Conservation (phyloP, 2,888 invertebrate genomes). For the Nasonovia ribisnigri region DNA sequence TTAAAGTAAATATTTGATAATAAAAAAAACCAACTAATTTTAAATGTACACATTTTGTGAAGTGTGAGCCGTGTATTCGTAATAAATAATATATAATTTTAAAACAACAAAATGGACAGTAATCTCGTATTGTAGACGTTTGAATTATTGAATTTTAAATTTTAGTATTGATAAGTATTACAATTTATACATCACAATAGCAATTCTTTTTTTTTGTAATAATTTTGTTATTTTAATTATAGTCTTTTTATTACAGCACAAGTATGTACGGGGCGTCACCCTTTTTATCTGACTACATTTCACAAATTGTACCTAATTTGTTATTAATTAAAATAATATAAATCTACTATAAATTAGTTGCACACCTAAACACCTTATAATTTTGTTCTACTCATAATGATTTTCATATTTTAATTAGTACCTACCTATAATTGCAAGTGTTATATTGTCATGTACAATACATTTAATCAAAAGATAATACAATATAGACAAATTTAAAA, state of each 20-base stretch:
- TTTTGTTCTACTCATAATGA: not conserved
- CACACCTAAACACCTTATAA: not conserved
- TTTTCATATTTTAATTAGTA: not conserved
- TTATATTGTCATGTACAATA: not conserved
- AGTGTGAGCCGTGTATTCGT: not conserved
- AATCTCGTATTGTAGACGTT: not conserved
- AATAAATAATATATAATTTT: no score
- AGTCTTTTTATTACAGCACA: not conserved
- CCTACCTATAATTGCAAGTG: not conserved
- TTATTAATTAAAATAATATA: not conserved
- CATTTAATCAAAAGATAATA: not conserved
- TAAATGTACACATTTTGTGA: not conserved
- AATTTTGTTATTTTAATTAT: not conserved
- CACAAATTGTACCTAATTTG: not conserved
- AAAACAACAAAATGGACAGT: not conserved
- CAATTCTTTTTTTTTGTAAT: not conserved
- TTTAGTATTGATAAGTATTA: no score
- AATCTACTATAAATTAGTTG: not conserved
- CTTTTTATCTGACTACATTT: not conserved
- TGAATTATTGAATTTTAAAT: no score
- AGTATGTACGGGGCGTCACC: not conserved
- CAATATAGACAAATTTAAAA: not conserved
- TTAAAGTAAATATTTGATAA: not conserved
- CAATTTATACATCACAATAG: not conserved
- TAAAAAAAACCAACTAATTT: not conserved